Evolutionary conservation across 2,797 vertebrate genomes (phyloP), one percentile per base, ranked within the genome.

Genomic region (Anas capensis): DNA sequence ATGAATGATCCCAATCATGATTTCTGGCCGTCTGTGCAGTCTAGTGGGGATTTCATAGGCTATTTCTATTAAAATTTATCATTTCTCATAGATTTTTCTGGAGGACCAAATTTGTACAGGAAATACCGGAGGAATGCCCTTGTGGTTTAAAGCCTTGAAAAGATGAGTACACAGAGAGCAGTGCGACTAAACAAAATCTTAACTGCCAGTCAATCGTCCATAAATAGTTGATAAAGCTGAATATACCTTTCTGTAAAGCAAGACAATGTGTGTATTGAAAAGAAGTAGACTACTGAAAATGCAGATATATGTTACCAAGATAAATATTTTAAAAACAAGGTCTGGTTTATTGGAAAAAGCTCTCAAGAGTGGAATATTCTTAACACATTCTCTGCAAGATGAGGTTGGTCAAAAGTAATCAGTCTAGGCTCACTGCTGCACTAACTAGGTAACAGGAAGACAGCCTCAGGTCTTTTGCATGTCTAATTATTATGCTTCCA

Each of bases 51-150:
- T 94, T 93, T 82, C 51, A 61, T 40, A 70, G 72, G 48, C 69
- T 85, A 87, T 88, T 94, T 90, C 78, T 84, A 88, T 73, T 86
- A 89, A 94, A 93, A 94, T 80, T 33, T 86, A 77, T 80, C 15
- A 73, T 86, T 94, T 89, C 80, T 91, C 84, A 36, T 24, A 86
- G 17, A 34, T 82, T 88, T 95, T 95, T 93, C 49, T 75, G 26
- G 64, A 88, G 76, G 40, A 38, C 40, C 10, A 13, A 64, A 71
- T n/a, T 66, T 62, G 31, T 78, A 31, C 29, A 80, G 84, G 40
- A 87, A 53, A 56, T 81, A 16, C 3, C 0, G 6, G 24, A 79
- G 54, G 44, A 86, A 86, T 40, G 33, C 46, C 60, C 33, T 66
- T 62, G 87, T 65, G 57, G 33, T 44, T 81, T 86, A 64, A 90